Conservation (phyloP, 92 coral and sea anemone species). For the Zoanthus sociatus region DNA sequence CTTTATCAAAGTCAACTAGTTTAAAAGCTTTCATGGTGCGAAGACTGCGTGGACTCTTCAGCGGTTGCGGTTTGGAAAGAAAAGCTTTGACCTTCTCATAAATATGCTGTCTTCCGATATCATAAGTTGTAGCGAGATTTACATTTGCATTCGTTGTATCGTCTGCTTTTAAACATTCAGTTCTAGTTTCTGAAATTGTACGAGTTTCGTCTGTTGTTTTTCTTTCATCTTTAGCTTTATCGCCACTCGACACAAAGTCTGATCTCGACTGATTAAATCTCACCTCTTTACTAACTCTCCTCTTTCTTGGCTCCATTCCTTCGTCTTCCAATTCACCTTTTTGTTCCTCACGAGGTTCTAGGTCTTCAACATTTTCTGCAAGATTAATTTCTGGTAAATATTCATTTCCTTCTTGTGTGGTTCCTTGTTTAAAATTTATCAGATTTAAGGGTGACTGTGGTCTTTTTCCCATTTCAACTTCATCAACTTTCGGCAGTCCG, state of each 20-base stretch:
- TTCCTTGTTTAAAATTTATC: conserved; percentile 19
- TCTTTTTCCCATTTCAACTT: background rate
- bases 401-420: conserved; percentile 1
- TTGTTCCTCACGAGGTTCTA: background rate
- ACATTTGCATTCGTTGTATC: background rate
- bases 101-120: background rate
- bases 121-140: background rate
- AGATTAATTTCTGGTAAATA: background rate
- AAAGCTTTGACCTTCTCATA: conserved; percentile 46
- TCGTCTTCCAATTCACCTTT: conserved; percentile 8
- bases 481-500: conserved; percentile 34
- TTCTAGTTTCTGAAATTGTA: background rate
- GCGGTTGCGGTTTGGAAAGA: conserved; percentile 52
- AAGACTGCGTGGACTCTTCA: conserved; percentile 44
- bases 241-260: no score
- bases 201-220: background rate
- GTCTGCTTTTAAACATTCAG: background rate
- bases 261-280: background rate
- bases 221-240: background rate
- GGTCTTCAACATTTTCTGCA: conserved; percentile 8
- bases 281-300: conserved; percentile 8
- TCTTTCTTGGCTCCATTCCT: background rate
- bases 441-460: conserved; percentile 15
- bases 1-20: conserved; percentile 20
- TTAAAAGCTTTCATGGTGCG: conserved; percentile 24